Evolutionary conservation across 2,888 invertebrate genomes (phyloP).

Genomic region (Ceraclea dissimilis): DNA sequence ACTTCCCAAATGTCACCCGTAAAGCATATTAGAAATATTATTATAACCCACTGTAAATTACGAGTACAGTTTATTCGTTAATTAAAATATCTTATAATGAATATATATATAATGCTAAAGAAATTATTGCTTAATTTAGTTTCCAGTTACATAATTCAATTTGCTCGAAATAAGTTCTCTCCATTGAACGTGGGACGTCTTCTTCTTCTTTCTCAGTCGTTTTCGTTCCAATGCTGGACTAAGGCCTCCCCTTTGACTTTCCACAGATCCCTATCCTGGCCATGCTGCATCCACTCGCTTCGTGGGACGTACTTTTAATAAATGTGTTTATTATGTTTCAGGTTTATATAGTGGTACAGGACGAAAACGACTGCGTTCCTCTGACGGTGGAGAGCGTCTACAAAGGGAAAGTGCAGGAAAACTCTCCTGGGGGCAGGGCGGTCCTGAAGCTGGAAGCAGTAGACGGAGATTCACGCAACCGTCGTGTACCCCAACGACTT

Average conservation of each 20-base stretch:
- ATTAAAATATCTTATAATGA: too few species aligned
- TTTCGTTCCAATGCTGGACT: background rate
- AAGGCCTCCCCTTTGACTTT: too few species aligned
- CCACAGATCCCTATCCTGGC: too few species aligned
- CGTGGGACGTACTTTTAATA: background rate
- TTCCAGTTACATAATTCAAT: too few species aligned
- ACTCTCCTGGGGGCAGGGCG: slow-evolving; percentile 62
- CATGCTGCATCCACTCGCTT: too few species aligned
- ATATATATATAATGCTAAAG: too few species aligned
- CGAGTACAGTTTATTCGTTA: too few species aligned
- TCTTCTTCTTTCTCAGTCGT: background rate
- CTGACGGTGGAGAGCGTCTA: slow-evolving; percentile 82
- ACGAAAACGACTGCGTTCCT: slow-evolving; percentile 94
- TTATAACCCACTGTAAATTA: too few species aligned
- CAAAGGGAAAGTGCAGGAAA: slow-evolving; percentile 72
- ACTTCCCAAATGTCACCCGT: background rate
- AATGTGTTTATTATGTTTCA: too few species aligned
- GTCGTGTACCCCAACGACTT: slow-evolving; percentile 48
- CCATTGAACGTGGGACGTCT: too few species aligned
- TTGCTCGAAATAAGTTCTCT: too few species aligned
- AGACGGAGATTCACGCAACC: slow-evolving; percentile 69
- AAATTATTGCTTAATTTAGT: too few species aligned
- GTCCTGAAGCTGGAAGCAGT: slow-evolving; percentile 70
- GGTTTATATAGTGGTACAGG: slow-evolving; percentile 56
- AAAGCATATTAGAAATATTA: background rate